These are phyloP conservation scores for Acronicta aceris DNA, from an alignment of 2,888 invertebrate genomes.

Conservation along the genomic window DNA sequence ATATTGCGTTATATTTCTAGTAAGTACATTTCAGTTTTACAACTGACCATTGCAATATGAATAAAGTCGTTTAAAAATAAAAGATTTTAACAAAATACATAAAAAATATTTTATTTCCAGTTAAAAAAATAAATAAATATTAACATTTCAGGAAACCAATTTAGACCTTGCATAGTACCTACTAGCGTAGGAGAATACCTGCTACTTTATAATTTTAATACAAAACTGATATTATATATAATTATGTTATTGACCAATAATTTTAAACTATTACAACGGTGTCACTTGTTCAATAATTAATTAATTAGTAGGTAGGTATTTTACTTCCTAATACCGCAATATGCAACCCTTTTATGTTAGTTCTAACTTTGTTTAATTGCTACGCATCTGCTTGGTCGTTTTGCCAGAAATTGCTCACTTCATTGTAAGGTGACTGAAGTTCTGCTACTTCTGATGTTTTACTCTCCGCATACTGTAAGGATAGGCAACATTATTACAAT, in stretches of 20 bases:
- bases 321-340: too few species aligned
- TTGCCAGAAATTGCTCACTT: conserved; percentile 73
- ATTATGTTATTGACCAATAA: background rate
- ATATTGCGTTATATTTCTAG: conserved; percentile 10
- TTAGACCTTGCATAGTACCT: background rate
- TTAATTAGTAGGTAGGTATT: too few species aligned
- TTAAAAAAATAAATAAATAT: conserved; percentile 8
- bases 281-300: background rate
- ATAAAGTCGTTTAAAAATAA: conserved; percentile 33
- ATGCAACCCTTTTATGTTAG: too few species aligned
- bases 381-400: conserved; percentile 51
- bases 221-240: too few species aligned
- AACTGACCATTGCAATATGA: conserved; percentile 7
- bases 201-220: too few species aligned
- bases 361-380: background rate
- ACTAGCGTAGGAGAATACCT: background rate
- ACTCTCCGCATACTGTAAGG: conserved; percentile 16
- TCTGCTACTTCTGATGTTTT: conserved; percentile 69
- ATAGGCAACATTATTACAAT: background rate
- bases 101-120: conserved; percentile 34
- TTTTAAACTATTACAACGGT: background rate
- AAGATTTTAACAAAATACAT: conserved; percentile 22
- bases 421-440: conserved; percentile 77
- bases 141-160: conserved; percentile 2
- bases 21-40: conserved; percentile 24